phyloP scores from a whole-genome alignment of 2,888 invertebrate genomes.

The Dasysyrphus albostriatus region DNA sequence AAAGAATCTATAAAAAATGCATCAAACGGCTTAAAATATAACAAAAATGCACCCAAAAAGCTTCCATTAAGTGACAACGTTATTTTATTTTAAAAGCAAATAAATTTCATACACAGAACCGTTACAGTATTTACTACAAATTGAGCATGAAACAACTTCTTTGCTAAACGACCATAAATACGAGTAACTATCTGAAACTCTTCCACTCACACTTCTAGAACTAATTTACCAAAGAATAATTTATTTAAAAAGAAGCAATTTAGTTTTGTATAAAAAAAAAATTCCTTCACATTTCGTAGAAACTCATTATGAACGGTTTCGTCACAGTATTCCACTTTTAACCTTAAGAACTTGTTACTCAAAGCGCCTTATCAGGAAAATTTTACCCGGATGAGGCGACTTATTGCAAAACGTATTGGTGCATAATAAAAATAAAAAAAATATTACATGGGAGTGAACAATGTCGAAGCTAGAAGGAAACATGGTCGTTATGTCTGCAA shows the following conservation, averaged over 20 bases:
- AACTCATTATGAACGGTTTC: conserved; percentile 53
- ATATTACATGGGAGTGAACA: conserved; percentile 29
- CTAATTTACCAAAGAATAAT: conserved; percentile 37
- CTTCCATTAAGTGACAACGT: too few relatives aligned
- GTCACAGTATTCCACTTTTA: conserved; percentile 16
- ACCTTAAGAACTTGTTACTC: conserved; percentile 36
- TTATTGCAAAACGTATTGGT: conserved; percentile 11
- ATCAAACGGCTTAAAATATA: too few relatives aligned
- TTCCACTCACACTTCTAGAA: conserved; percentile 24
- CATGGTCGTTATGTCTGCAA: conserved; percentile 67
- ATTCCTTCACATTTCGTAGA: conserved; percentile 50
- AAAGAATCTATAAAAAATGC: too few relatives aligned
- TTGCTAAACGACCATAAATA: conserved; percentile 22
- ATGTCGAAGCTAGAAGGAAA: conserved; percentile 33
- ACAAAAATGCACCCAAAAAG: too few relatives aligned
- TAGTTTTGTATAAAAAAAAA: neutral
- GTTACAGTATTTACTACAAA: neutral
- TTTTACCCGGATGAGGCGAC: conserved; percentile 7
- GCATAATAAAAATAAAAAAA: conserved; percentile 42
- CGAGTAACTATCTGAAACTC: conserved; percentile 26
- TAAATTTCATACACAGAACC: too few relatives aligned
- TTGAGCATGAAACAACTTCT: conserved; percentile 11
- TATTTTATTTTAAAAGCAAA: too few relatives aligned
- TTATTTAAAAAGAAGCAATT: conserved; percentile 36
- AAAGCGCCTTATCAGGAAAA: conserved; percentile 55